phyloP scores from a whole-genome alignment of 1,140 invertebrate genomes.

The Venustaconcha ellipsiformis region DNA sequence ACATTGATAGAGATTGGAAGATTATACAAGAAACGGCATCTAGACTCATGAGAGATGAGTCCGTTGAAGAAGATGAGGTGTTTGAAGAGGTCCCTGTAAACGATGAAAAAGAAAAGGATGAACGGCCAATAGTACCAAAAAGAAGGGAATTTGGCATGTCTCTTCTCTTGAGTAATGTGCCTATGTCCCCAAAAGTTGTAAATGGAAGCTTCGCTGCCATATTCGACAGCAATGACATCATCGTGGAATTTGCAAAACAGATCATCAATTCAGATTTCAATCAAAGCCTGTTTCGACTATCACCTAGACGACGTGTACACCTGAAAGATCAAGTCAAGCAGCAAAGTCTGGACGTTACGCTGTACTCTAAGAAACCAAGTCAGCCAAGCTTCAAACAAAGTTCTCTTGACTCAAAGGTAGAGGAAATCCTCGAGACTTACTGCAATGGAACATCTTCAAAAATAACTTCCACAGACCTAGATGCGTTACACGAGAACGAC shows the following conservation, averaged over 20 bases:
- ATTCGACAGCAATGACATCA: conserved; percentile 88
- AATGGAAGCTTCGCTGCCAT: conserved; percentile 97
- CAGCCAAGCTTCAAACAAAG: conserved; percentile 50
- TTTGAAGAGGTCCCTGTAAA: conserved; percentile 62
- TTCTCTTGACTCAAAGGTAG: conserved; percentile 67
- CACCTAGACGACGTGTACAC: conserved; percentile 56
- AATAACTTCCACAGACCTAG: too few species aligned
- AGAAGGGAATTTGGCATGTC: conserved; percentile 87
- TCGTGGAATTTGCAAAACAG: conserved; percentile 79
- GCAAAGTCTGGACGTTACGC: conserved; percentile 60
- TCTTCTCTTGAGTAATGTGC: conserved; percentile 89
- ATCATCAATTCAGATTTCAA: conserved; percentile 51
- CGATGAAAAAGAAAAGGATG: conserved; percentile 68
- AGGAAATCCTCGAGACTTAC: conserved; percentile 63
- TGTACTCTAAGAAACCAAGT: conserved; percentile 12
- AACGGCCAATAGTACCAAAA: conserved; percentile 36
- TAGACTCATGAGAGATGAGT: conserved; percentile 72
- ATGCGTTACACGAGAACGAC: too few species aligned
- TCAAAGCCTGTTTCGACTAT: conserved; percentile 55
- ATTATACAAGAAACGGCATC: conserved; percentile 86
- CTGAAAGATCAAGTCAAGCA: conserved; percentile 57
- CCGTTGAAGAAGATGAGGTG: conserved; percentile 40
- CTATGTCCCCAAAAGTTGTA: conserved; percentile 97
- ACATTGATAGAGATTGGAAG: conserved; percentile 89
- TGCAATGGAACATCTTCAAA: conserved; percentile 12